Percentiles rank a stretch among this genome's conserved stretches.
phyloP scores from a whole-genome alignment of 2,113 vertebrate genomes.

The Solenodon paradoxus region DNA sequence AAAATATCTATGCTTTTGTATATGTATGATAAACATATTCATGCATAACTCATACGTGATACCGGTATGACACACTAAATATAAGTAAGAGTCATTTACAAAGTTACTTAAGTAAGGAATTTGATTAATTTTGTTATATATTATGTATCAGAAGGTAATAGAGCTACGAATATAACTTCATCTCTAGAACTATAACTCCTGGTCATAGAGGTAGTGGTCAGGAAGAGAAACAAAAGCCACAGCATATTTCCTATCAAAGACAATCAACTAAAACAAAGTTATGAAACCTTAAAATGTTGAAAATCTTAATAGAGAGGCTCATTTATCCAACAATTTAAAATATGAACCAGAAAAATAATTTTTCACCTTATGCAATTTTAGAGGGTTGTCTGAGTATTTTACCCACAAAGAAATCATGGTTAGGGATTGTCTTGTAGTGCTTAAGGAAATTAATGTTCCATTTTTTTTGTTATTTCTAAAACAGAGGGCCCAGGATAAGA shows the following conservation, averaged over 20 bases:
- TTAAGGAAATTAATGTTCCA: not conserved
- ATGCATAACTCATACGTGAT: not conserved
- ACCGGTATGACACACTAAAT: not conserved
- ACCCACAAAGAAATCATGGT: slow-evolving; percentile 14
- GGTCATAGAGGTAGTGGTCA: not conserved
- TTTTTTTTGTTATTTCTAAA: not conserved
- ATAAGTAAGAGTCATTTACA: not conserved
- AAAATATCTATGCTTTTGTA: slow-evolving; percentile 14
- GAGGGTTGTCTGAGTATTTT: not conserved
- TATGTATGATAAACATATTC: slow-evolving; percentile 50
- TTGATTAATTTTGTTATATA: slow-evolving; percentile 40
- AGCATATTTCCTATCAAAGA: slow-evolving; percentile 18
- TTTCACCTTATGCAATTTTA: slow-evolving; percentile 44
- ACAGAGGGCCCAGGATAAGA: not conserved
- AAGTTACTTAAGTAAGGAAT: slow-evolving; percentile 27
- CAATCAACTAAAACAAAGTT: slow-evolving; percentile 59
- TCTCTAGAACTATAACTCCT: not conserved
- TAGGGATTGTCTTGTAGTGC: slow-evolving; percentile 22
- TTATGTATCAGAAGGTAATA: not conserved
- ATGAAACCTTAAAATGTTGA: slow-evolving; percentile 64
- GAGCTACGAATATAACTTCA: not conserved
- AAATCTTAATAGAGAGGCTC: slow-evolving; percentile 55
- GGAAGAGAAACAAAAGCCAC: slow-evolving; percentile 6
- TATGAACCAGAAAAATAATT: slow-evolving; percentile 58
- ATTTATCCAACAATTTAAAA: slow-evolving; percentile 63